Evolutionary conservation across 2,113 vertebrate genomes (phyloP).

Genomic region (western clawed frog (Xenopus tropicalis)): UCB_Xtro_10.0 CM004443.2:45472001-45472500

Average conservation of each 20-base stretch:
- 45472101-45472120: conserved; percentile 51
- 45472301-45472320: conserved; percentile 64
- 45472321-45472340: conserved; percentile 66
- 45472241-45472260: conserved; percentile 71
- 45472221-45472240: conserved; percentile 69
- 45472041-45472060: conserved; percentile 49
- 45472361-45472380: conserved; percentile 49
- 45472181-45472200: conserved; percentile 61
- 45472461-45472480: conserved; percentile 24
- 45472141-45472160: conserved; percentile 55
- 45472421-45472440: neutral
- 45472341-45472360: conserved; percentile 60
- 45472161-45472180: conserved; percentile 59
- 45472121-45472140: conserved; percentile 69
- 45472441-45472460: conserved; percentile 32
- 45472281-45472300: conserved; percentile 67
- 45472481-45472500: conserved; percentile 5
- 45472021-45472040: too few relatives aligned
- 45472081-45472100: neutral
- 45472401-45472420: conserved; percentile 25
- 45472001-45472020: too few relatives aligned
- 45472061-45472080: conserved; percentile 57
- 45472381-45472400: conserved; percentile 32
- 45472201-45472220: conserved; percentile 66
- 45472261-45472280: conserved; percentile 73